Conservation (phyloP, 2,113 vertebrate genomes). For the Bos javanicus region DNA sequence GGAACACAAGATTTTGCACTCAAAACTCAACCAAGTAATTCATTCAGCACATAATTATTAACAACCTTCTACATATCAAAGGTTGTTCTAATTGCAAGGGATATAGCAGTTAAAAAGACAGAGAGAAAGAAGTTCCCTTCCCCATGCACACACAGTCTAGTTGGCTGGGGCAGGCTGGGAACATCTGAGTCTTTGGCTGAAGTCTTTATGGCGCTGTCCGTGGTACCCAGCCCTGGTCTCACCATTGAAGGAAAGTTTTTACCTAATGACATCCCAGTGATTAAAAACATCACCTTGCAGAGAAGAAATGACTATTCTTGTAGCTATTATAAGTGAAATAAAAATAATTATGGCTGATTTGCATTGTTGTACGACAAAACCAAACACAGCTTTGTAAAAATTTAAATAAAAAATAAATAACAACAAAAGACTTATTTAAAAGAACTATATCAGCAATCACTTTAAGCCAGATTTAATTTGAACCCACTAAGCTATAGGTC, state of each 20-base stretch:
- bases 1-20: neutral
- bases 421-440: neutral
- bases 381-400: neutral
- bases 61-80: neutral
- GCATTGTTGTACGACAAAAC: neutral
- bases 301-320: neutral
- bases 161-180: accelerated
- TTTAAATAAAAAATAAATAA: neutral
- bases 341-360: neutral
- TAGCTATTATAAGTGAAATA: neutral
- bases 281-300: neutral
- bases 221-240: neutral
- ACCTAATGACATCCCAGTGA: neutral
- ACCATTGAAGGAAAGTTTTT: neutral
- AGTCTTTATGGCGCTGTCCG: neutral
- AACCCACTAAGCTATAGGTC: neutral
- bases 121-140: neutral
- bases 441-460: neutral
- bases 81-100: neutral
- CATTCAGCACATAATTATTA: neutral
- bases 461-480: neutral
- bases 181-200: neutral
- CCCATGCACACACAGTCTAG: neutral
- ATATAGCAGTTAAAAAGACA: neutral
- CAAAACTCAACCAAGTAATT: neutral